A percentile compares a stretch with the other conserved stretches of the same genome.
Evolutionary conservation across 2,888 invertebrate species (phyloP).

Genomic region (Cheilosia grossa): DNA sequence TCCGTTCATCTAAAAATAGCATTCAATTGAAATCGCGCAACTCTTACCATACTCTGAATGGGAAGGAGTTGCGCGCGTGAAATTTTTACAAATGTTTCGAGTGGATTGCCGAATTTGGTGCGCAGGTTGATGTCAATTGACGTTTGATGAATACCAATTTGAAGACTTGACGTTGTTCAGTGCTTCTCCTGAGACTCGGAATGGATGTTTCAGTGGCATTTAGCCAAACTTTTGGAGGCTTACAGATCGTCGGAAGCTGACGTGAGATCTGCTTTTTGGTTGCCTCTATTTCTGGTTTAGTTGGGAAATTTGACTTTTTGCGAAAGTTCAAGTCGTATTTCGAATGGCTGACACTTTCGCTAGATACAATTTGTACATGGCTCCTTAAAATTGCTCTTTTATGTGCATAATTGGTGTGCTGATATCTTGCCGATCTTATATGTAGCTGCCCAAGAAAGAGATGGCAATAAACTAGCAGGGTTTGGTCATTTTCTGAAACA

Average conservation of each 20-base stretch:
- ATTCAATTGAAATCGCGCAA: slow-evolving; percentile 24
- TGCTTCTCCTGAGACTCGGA: slow-evolving; percentile 9
- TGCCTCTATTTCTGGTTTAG: not conserved
- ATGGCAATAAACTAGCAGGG: no score
- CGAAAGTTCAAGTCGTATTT: no score
- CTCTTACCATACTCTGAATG: not conserved
- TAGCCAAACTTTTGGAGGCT: not conserved
- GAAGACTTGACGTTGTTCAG: slow-evolving; percentile 27
- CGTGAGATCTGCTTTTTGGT: not conserved
- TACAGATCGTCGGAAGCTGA: slow-evolving; percentile 9
- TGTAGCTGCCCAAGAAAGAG: no score
- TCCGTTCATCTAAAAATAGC: slow-evolving; percentile 59
- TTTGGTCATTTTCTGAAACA: no score
- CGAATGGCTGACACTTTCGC: no score
- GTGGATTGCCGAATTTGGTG: slow-evolving; percentile 46
- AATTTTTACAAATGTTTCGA: slow-evolving; percentile 38
- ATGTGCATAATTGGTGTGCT: no score
- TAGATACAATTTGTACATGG: no score
- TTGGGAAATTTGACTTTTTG: not conserved
- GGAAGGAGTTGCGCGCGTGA: slow-evolving; percentile 50
- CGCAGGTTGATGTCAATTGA: not conserved
- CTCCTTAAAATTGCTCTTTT: no score
- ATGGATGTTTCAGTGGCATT: slow-evolving; percentile 23
- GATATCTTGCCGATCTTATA: no score
- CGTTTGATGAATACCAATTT: slow-evolving; percentile 51